Evolutionary conservation across 2,888 invertebrate species (phyloP), one percentile per base, ranked within the genome.

Genomic region (Platycheirus albimanus): DNA sequence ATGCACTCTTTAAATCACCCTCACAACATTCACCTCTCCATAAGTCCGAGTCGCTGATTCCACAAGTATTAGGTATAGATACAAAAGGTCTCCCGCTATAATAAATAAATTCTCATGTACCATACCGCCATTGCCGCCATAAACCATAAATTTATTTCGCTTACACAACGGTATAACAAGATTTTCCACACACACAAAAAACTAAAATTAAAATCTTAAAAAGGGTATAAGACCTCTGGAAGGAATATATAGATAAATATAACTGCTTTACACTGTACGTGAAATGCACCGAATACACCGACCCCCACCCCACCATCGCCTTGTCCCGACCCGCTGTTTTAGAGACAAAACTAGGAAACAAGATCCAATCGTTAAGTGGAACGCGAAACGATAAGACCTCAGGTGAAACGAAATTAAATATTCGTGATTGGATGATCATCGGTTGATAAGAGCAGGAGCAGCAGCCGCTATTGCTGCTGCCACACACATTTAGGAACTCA

Each of bases 391-490:
- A 85, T 78, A 76, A 76, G 85, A 85, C 90, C 89, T 88, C 87
- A 89, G 90, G 90, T 89, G 89, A 88, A 89, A 90, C 89, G 89
- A 90, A 90, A 90, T 90, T 90, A 90, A 90, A 90, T 90, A 89
- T 89, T 90, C 90, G 90, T 90, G 90, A 90, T 90, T 89, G 88
- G 89, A 88, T 89, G 90, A 90, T 90, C 89, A 90, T 89, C 86
- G 80, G 70, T 75, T 85, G 85, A 75, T 78, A 77, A 80, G 63
- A 76, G 76, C 75, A 51, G 30, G 52, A 41, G 58, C 47, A 47
- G 36, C 6, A 20, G 20, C 36, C 13, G 28, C 7, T n/a, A 1
- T 43, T 10, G 24, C 71, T 11, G 33, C 69, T 38, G 51, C 72
- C 63, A 63, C 71, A 71, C 58, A 76, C 51, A 56, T 61, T 24